phyloP scores from a whole-genome alignment of 2,113 vertebrate species.

The Nothocercus julius region DNA sequence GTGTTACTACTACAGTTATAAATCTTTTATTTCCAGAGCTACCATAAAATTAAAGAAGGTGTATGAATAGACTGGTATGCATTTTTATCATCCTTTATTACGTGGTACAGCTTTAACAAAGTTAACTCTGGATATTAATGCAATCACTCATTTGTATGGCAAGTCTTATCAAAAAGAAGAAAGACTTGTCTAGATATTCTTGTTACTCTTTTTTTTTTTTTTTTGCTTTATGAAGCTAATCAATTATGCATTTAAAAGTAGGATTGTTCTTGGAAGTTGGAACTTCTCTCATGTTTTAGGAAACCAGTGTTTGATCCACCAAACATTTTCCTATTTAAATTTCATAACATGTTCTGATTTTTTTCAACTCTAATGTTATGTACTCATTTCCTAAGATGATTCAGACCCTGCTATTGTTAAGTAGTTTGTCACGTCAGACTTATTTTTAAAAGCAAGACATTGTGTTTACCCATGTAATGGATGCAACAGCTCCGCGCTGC shows the following conservation, averaged over 20 bases:
- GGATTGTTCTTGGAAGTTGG: background rate
- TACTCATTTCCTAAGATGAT: background rate
- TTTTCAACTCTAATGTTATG: background rate
- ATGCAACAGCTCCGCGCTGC: fast-evolving
- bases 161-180: background rate
- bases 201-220: background rate
- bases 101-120: background rate
- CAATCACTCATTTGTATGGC: background rate
- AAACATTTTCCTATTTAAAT: background rate
- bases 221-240: background rate
- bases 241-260: background rate
- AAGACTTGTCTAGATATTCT: background rate
- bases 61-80: background rate
- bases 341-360: background rate
- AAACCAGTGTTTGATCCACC: background rate
- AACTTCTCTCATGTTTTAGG: background rate
- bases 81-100: background rate
- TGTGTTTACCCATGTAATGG: background rate
- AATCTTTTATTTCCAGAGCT: background rate
- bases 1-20: background rate
- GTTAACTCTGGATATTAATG: background rate
- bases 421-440: background rate
- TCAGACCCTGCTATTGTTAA: background rate
- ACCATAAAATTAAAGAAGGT: background rate
- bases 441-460: background rate